phyloP scores from a whole-genome alignment of 2,797 vertebrate species.

The Peromyscus melanophrys region DNA sequence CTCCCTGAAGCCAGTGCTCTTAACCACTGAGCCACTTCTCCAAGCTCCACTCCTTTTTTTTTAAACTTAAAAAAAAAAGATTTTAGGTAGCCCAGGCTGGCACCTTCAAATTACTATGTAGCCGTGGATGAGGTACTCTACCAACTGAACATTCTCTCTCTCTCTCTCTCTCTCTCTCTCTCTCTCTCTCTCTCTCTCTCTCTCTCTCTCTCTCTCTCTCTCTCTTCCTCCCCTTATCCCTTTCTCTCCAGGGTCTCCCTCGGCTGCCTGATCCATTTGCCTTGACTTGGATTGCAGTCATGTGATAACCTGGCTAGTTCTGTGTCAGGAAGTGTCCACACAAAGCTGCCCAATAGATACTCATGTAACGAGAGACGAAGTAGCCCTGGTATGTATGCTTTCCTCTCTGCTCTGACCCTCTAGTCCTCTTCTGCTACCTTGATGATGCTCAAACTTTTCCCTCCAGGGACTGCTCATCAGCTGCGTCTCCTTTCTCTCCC shows the following conservation, averaged over 20 bases:
- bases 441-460: neutral
- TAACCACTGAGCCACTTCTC: neutral
- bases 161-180: too few species aligned
- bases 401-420: neutral
- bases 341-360: neutral
- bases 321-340: neutral
- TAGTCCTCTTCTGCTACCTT: too few species aligned
- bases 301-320: neutral
- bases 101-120: neutral
- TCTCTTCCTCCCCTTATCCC: neutral
- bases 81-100: neutral
- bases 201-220: too few species aligned
- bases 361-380: neutral
- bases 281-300: neutral
- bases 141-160: neutral
- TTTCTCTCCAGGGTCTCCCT: too few species aligned
- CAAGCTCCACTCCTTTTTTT: too few species aligned
- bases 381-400: neutral
- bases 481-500: neutral
- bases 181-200: fast-evolving
- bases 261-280: neutral
- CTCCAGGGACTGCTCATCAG: neutral
- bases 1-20: too few species aligned
- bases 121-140: neutral
- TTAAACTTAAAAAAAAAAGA: too few species aligned